Base-by-base conservation (phyloP, 2,888 invertebrate genomes). In the Periphyllus acericola region DNA sequence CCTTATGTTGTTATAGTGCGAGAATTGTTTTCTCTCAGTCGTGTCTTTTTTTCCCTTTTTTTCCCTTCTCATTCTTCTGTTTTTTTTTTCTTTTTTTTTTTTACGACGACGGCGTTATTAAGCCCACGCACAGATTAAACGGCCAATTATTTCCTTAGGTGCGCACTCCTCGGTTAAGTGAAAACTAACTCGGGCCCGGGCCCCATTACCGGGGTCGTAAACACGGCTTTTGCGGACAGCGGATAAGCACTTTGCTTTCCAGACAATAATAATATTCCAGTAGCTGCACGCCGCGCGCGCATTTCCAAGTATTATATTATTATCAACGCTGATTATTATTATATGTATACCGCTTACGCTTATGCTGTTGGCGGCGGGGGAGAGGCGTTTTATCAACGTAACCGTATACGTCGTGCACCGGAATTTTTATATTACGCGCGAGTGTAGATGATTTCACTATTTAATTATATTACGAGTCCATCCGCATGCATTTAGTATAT, bases 81-180 rank as follows among this genome's bases (percentile, higher is more conserved):
- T 14, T 80, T n/a, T 36, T 46, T 71, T 71, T 68, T 82, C 19
- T 80, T 40, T 46, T 55, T 36, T 83, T 79, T 21, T 71, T 68
- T 52, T 52, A 78, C 68, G 68, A 72, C 72, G 52, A 71, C 71
- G 14, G 52, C 83, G 72, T 60, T 87, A 81, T 83, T 86, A 81
- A 87, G 87, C 80, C 81, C 74, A 14, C 80, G 72, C 80, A 74
- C 87, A 81, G 86, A 87, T 87, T 87, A 87, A 87, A 87, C 87
- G 87, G 81, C 87, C 87, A 87, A 87, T 87, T 87, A 87, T 87
- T 87, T 81, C 86, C 79, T 86, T 86, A 86, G 86, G 86, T 86
- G 86, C 72, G 79, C 72, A 32, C 79, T 86, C 55, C 52, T 46
- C 79, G 78, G 71, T 72, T 86, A 86, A 86, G 86, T 86, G 86